Percentiles rank a stretch among this genome's conserved stretches.
Evolutionary conservation across 2,113 vertebrate species (phyloP).

Genomic region (Formicarius rufipectus): DNA sequence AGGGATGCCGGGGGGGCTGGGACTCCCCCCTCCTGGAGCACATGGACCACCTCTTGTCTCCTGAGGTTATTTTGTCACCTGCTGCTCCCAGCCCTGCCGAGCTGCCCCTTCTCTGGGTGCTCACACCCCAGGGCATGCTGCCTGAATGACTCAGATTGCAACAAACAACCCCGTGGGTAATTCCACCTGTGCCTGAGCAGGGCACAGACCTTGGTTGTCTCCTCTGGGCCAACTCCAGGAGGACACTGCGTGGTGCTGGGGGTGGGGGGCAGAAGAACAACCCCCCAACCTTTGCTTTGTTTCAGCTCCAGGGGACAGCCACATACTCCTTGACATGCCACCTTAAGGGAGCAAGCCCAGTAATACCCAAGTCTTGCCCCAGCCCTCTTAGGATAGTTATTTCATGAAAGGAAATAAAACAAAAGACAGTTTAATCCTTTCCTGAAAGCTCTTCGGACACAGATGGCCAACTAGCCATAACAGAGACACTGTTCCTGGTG

Average conservation of each 20-base stretch:
- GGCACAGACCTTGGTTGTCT: background rate
- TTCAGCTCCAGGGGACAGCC: background rate
- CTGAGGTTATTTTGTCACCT: background rate
- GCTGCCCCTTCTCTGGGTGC: background rate
- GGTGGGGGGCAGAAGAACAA: background rate
- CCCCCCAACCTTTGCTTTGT: background rate
- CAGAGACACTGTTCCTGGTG: slow-evolving; percentile 29
- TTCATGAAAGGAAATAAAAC: slow-evolving; percentile 50
- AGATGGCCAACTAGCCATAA: slow-evolving; percentile 48
- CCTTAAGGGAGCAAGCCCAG: background rate
- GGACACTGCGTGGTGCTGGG: background rate
- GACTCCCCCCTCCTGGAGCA: background rate
- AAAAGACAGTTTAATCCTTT: slow-evolving; percentile 57
- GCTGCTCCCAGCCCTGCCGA: background rate
- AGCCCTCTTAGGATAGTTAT: background rate
- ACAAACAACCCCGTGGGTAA: background rate
- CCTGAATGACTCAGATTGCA: background rate
- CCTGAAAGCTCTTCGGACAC: slow-evolving; percentile 45
- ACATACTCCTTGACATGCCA: background rate
- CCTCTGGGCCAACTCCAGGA: background rate
- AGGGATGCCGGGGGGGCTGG: background rate
- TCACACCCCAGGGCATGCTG: background rate
- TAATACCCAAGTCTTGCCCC: background rate
- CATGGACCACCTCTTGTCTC: accelerated
- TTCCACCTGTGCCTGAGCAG: background rate